These are phyloP conservation scores for Emesis russula DNA, from an alignment of 2,888 invertebrate species.

Conservation along the genomic window DNA sequence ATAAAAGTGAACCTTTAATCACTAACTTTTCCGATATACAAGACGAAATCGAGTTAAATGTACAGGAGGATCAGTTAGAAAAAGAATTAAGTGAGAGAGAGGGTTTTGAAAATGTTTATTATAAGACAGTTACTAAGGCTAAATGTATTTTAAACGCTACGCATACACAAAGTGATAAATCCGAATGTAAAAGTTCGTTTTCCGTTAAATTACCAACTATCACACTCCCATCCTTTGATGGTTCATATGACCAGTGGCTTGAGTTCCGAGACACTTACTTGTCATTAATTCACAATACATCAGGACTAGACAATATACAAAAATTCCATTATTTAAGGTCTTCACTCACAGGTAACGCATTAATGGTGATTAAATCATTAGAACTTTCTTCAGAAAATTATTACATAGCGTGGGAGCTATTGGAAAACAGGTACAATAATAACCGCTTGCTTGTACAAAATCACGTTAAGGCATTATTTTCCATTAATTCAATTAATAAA, in stretches of 20 bases:
- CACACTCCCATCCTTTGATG: constrained; percentile 54
- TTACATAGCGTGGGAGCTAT: constrained; percentile 43
- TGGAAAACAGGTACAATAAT: constrained; percentile 32
- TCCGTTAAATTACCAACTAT: constrained; percentile 43
- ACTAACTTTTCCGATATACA: background rate
- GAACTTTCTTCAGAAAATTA: constrained; percentile 67
- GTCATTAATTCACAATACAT: constrained; percentile 21
- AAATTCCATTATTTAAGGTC: constrained; percentile 83
- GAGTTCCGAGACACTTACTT: constrained; percentile 29
- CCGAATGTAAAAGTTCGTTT: background rate
- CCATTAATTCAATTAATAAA: constrained; percentile 22
- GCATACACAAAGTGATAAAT: background rate
- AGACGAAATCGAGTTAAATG: background rate
- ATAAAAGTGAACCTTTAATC: background rate
- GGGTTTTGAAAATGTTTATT: background rate
- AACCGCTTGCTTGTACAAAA: constrained; percentile 24
- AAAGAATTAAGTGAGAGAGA: background rate
- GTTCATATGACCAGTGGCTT: constrained; percentile 69
- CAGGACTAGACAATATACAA: constrained; percentile 55
- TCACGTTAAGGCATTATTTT: constrained; percentile 36
- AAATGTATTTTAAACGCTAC: background rate
- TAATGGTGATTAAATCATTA: constrained; percentile 64
- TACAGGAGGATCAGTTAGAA: background rate
- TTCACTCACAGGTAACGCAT: constrained; percentile 67
- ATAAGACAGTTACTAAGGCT: background rate